Conservation (phyloP, 2,797 vertebrate species). For the Brachyalestes nurse region DNA sequence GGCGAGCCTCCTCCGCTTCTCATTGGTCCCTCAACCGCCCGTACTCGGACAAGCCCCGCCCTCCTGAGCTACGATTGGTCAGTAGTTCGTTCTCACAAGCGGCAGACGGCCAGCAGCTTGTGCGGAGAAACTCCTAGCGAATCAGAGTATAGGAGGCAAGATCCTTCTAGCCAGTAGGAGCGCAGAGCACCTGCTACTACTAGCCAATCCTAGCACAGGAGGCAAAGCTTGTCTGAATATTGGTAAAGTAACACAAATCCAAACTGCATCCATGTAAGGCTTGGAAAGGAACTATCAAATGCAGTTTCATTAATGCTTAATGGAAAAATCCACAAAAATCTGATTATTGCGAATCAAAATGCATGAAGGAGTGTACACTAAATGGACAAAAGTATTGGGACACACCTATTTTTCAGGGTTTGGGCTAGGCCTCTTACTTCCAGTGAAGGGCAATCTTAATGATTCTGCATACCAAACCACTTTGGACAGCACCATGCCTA, state of each 20-base stretch:
- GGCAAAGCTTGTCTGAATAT: not conserved
- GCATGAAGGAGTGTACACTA: too few species aligned
- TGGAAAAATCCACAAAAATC: not conserved
- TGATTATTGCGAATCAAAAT: not conserved
- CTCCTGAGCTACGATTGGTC: not conserved
- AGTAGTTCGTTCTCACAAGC: not conserved
- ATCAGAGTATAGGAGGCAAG: not conserved
- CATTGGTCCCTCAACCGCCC: slow-evolving; percentile 66
- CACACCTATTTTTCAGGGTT: too few species aligned
- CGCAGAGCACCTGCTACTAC: not conserved
- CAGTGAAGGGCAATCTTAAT: too few species aligned
- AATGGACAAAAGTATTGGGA: too few species aligned
- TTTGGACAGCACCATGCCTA: too few species aligned
- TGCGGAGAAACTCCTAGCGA: not conserved
- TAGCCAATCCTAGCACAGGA: not conserved
- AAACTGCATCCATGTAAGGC: not conserved
- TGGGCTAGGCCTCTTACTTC: too few species aligned
- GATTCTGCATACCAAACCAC: too few species aligned
- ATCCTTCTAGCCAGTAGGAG: not conserved
- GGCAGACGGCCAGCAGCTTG: not conserved
- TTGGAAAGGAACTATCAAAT: not conserved
- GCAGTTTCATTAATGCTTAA: not conserved
- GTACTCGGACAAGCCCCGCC: not conserved
- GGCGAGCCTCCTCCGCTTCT: slow-evolving; percentile 65
- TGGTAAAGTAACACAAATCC: not conserved